Conservation (phyloP, 2,888 invertebrate species). For the Eutolmus rufibarbis region DNA sequence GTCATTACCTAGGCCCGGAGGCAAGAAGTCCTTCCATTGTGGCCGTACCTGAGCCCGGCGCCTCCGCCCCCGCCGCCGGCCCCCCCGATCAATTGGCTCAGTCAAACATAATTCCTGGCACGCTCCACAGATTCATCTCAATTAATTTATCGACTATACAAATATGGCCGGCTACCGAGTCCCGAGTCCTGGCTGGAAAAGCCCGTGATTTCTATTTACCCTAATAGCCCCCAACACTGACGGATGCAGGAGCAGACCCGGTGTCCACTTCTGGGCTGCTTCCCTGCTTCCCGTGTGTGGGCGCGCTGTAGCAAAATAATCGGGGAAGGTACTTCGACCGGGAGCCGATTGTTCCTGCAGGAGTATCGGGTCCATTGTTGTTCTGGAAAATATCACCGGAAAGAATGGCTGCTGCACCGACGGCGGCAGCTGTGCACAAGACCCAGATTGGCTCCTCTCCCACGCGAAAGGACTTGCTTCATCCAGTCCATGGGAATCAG, state of each 20-base stretch:
- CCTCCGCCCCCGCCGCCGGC: background rate
- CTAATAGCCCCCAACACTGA: background rate
- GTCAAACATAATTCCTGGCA: conserved; percentile 24
- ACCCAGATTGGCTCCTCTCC: background rate
- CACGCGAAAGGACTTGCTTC: background rate
- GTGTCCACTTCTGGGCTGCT: background rate
- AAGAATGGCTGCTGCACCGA: background rate
- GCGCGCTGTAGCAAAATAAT: background rate
- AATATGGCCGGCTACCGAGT: background rate
- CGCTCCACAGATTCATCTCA: conserved; percentile 19
- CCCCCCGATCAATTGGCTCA: conserved; percentile 5
- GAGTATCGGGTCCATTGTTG: background rate
- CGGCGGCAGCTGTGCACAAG: background rate
- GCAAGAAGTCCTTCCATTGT: background rate
- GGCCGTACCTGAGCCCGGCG: background rate
- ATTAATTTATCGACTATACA: conserved; percentile 21
- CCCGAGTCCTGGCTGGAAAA: background rate
- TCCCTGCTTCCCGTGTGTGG: background rate
- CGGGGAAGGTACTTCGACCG: background rate
- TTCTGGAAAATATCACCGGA: background rate
- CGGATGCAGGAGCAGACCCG: background rate
- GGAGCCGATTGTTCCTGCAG: background rate
- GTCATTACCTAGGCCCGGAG: background rate
- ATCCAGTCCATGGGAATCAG: background rate
- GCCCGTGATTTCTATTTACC: background rate